Conservation (phyloP, 92 coral and sea anemone genomes). For the Bergia sp. region DNA sequence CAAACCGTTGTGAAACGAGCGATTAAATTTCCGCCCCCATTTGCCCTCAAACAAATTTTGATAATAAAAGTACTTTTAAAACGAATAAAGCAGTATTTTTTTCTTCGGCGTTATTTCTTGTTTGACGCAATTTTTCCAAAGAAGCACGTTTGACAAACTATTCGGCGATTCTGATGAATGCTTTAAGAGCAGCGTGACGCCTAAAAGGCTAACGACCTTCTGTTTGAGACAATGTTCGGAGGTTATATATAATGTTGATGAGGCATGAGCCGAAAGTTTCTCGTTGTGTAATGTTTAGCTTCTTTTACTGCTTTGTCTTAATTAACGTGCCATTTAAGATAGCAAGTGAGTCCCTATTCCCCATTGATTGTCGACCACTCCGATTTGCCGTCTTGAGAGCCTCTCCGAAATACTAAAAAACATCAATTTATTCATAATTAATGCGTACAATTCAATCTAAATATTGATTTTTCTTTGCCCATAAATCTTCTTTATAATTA, state of each 20-base stretch:
- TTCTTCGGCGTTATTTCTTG: background rate
- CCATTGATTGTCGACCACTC: background rate
- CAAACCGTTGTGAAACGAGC: constrained; percentile 1
- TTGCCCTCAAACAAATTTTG: constrained; percentile 5
- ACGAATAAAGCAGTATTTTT: background rate
- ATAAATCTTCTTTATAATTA: background rate
- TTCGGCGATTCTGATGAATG: background rate
- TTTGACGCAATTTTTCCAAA: background rate
- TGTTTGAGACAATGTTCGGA: background rate
- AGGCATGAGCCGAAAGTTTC: background rate
- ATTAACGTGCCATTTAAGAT: background rate
- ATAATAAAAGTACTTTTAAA: background rate
- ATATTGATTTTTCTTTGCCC: background rate
- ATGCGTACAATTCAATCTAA: background rate
- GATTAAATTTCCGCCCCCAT: background rate
- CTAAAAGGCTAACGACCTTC: background rate
- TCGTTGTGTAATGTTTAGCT: background rate
- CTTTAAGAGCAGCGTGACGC: background rate
- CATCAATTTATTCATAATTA: background rate
- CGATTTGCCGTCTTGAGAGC: background rate
- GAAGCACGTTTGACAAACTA: background rate
- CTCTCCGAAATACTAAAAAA: background rate
- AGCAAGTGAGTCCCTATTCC: background rate
- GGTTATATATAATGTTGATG: background rate
- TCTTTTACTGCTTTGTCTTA: background rate